Conservation (phyloP, 2,113 vertebrate species). For the Mus spicilegus region DNA sequence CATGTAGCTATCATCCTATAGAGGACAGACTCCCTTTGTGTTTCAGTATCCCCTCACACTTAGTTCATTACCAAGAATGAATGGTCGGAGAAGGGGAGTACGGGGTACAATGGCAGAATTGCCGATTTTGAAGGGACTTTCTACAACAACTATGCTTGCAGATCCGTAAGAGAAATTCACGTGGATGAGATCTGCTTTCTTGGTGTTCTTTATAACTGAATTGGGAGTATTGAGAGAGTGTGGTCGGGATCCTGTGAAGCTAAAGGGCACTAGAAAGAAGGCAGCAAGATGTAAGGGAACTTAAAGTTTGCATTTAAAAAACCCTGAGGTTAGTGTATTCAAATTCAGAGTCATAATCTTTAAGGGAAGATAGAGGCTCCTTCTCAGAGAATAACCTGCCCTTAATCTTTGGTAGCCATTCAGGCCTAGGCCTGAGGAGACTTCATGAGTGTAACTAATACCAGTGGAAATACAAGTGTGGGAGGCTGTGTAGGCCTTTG, state of each 20-base stretch:
- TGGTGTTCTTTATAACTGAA: slow-evolving; percentile 46
- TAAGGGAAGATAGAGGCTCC: not conserved
- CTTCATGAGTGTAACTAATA: not conserved
- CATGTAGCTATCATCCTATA: not conserved
- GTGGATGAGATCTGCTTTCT: not conserved
- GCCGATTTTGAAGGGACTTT: slow-evolving; percentile 35
- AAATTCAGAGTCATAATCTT: slow-evolving; percentile 37
- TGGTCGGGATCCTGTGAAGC: slow-evolving; percentile 9
- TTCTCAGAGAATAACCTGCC: not conserved
- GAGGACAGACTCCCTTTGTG: not conserved
- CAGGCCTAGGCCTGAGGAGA: not conserved
- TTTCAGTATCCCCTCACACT: not conserved
- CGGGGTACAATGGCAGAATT: not conserved
- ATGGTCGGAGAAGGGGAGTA: not conserved
- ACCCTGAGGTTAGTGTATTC: not conserved
- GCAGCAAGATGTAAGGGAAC: not conserved
- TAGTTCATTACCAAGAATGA: slow-evolving; percentile 24
- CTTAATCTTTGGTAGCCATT: not conserved
- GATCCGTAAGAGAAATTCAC: slow-evolving; percentile 28
- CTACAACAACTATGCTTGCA: slow-evolving; percentile 39
- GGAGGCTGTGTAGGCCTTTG: not conserved
- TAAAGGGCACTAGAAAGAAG: slow-evolving; percentile 42
- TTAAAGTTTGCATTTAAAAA: not conserved
- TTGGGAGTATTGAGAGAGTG: slow-evolving; percentile 14
- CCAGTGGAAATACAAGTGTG: not conserved